Percentiles rank a stretch among this genome's conserved stretches.
Conservation (phyloP, 2,113 vertebrate species). For the Ailuropoda melanoleuca region DNA sequence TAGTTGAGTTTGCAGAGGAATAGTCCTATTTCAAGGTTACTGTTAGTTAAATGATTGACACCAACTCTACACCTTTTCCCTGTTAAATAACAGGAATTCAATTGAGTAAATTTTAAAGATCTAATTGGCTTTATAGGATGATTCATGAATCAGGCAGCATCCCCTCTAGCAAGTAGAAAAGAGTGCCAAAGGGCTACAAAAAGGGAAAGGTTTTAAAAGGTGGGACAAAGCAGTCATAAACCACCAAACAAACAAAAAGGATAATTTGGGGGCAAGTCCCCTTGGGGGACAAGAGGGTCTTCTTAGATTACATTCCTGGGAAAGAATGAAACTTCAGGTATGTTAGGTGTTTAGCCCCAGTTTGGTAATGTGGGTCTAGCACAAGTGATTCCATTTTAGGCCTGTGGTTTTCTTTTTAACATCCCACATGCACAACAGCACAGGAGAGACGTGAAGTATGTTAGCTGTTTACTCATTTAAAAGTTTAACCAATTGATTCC, state of each 20-base stretch:
- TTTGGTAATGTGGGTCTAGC: neutral
- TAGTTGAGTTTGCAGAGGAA: neutral
- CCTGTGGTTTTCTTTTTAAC: neutral
- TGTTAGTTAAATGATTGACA: neutral
- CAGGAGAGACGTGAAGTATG: neutral
- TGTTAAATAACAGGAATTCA: neutral
- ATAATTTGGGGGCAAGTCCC: neutral
- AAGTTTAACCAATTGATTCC: slow-evolving; percentile 26
- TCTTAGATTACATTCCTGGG: neutral
- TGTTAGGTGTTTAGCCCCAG: neutral
- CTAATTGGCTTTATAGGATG: neutral
- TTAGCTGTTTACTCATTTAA: neutral
- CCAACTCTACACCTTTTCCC: neutral
- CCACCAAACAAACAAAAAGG: neutral
- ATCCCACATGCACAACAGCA: neutral
- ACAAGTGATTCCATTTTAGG: neutral
- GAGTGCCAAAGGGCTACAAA: neutral
- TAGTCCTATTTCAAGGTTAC: neutral
- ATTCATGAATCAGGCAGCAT: neutral
- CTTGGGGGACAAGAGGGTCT: neutral
- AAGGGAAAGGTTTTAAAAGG: neutral
- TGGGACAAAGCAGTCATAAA: neutral
- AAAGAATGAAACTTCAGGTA: neutral
- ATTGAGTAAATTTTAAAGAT: neutral
- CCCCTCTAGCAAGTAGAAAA: neutral